Evolutionary conservation across 2,797 vertebrate genomes (phyloP).

Genomic region (Lepus oiostolus): DNA sequence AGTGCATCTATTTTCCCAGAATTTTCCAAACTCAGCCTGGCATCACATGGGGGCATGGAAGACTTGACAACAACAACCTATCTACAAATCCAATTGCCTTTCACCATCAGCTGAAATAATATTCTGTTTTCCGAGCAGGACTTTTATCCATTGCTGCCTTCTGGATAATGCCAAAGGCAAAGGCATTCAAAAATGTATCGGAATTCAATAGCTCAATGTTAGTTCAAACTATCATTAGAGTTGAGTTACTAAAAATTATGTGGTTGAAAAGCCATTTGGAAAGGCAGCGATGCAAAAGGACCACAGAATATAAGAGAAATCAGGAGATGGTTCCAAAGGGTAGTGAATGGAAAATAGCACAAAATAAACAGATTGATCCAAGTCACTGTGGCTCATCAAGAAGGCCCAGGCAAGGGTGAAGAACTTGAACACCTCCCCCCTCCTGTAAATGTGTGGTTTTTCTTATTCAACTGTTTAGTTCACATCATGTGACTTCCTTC

Average conservation of each 20-base stretch:
- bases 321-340: not conserved
- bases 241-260: not conserved
- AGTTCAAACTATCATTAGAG: constrained; percentile 16
- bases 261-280: not conserved
- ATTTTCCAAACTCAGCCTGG: not conserved
- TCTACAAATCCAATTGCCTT: not conserved
- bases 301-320: not conserved
- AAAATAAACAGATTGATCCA: not conserved
- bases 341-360: not conserved
- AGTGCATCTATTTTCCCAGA: not conserved
- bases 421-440: not conserved
- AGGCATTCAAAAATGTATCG: not conserved
- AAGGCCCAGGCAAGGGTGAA: not conserved
- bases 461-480: not conserved
- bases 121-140: not conserved
- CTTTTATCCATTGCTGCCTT: not conserved
- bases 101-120: not conserved
- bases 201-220: not conserved
- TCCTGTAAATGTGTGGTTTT: not conserved
- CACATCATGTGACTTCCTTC: rapidly evolving
- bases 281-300: not conserved
- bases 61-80: not conserved
- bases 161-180: not conserved
- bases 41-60: not conserved
- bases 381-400: not conserved